A percentile compares a stretch with the other conserved stretches of the same genome.
Evolutionary conservation across 1,140 invertebrate species (phyloP).

Genomic region (Armadillidium nasatum): DNA sequence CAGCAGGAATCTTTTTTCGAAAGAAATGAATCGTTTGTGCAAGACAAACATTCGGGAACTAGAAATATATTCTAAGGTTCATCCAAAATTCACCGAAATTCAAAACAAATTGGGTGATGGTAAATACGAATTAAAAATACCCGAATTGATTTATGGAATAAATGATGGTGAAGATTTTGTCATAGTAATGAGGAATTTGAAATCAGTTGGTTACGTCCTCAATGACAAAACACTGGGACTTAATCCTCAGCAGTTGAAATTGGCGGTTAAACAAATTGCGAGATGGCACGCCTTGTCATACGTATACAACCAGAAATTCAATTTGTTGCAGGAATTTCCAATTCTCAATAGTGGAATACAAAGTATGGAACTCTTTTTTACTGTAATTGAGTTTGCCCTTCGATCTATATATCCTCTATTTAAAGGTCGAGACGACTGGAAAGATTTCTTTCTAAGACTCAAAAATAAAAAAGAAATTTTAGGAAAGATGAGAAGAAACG

Average conservation of each 20-base stretch:
- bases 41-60: background rate
- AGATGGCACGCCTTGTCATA: slow-evolving; percentile 9
- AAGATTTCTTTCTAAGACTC: background rate
- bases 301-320: background rate
- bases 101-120: background rate
- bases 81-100: background rate
- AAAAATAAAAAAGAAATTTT: background rate
- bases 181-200: background rate
- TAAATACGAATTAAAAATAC: background rate
- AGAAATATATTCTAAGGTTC: slow-evolving; percentile 3
- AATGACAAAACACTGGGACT: slow-evolving; percentile 2
- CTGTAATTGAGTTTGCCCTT: background rate
- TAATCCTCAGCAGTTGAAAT: background rate
- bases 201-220: background rate
- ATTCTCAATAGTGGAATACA: background rate
- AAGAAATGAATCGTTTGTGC: too few relatives aligned
- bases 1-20: too few relatives aligned
- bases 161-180: background rate
- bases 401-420: background rate
- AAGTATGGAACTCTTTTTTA: background rate
- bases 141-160: background rate
- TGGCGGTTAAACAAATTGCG: background rate
- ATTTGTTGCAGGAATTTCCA: background rate
- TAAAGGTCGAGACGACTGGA: background rate
- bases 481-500: too few relatives aligned